Evolutionary conservation across 2,888 invertebrate species (phyloP), one percentile per base, ranked within the genome.

Genomic region (Clostera curtula): DNA sequence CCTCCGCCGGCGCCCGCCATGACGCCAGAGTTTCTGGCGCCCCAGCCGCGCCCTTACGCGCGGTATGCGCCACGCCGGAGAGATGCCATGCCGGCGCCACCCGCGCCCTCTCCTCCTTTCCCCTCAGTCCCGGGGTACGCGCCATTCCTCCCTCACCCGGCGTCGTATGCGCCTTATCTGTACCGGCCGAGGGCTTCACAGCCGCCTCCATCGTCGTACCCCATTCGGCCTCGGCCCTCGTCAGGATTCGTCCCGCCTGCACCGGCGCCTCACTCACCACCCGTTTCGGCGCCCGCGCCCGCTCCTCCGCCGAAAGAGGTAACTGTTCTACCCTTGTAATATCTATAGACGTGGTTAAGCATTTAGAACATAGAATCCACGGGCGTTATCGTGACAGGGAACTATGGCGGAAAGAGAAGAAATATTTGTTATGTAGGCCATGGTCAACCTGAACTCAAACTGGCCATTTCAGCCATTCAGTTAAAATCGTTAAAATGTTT

Each of bases 1-100:
- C 85, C 83, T 62, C 85, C 83, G 56, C 84, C 76, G 33, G 75
- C 80, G 40, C 63, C 70, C 48, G 48, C 67, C 61, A 77, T 85
- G 74, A 77, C 85, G 55, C 79, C 85, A 15, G 89, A 89, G 75
- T 90, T 89, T 77, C 84, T 89, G 31, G 83, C 89, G 51, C 89
- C 89, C 21, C 87, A 88, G 49, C 89, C 89, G 47, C 87, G 89
- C 47, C 86, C 88, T 15, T 84, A 85, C 57, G 82, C 82, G 45
- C 86, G 87, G 55, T 87, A 85, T 55, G 65, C 74, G 31, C 71
- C 70, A 32, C 65, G 77, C 16, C 64, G 74, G 26, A 69, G 75
- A 27, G 79, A 74, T 38, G 46, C 60, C 33, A 65, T 72, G 54
- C 68, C 73, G 1, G 64, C 71, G 13, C 69, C 72, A 1, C 71